Base-by-base conservation (phyloP, 2,113 vertebrate genomes). In the Rynchops niger region DNA sequence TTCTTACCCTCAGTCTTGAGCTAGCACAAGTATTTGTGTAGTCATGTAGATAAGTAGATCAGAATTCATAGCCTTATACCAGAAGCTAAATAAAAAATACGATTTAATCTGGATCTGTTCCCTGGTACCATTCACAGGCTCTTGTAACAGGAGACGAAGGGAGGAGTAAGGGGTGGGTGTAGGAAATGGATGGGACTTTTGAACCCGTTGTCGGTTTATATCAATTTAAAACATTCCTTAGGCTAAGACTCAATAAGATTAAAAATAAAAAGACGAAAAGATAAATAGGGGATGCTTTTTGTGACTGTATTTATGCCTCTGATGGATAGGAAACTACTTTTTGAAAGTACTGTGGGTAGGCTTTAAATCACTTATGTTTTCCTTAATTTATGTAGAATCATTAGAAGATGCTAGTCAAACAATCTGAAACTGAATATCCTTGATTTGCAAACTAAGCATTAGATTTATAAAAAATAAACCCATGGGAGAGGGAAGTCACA, bases 131-230 rank as follows among this genome's bases (percentile, higher is more conserved):
- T 71, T 78, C 50, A 61, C 18, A 67, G 42, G 27, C 17, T 53
- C 19, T 49, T 89, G 70, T 77, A 95, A 94, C 38, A 85, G 50
- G 59, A 96, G 73, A 91, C 59, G 81, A 81, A 78, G 81, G 50
- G 55, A 82, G 70, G 65, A 91, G 61, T 84, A 87, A 59, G 17
- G 0, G 0, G 47, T 93, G 90, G 84, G 56, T 93, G 77, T 55
- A 91, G 73, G 80, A 94, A 94, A 52, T 21, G 23, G 34, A 77
- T 66, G 59, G 26, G 38, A 76, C 55, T 85, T 91, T 23, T 26
- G n/a, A 79, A 87, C 8, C 34, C 61, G 26, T 79, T 95, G 66
- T 95, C 79, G 56, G 20, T 85, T 86, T 65, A 38, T 88, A 85
- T 85, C 19, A 73, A 11, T 82, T 82, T 73, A 19, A 77, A 93